A percentile compares a stretch with the other conserved stretches of the same genome.
Evolutionary conservation across 2,888 invertebrate genomes (phyloP).

Genomic region (Cordilura impudica): DNA sequence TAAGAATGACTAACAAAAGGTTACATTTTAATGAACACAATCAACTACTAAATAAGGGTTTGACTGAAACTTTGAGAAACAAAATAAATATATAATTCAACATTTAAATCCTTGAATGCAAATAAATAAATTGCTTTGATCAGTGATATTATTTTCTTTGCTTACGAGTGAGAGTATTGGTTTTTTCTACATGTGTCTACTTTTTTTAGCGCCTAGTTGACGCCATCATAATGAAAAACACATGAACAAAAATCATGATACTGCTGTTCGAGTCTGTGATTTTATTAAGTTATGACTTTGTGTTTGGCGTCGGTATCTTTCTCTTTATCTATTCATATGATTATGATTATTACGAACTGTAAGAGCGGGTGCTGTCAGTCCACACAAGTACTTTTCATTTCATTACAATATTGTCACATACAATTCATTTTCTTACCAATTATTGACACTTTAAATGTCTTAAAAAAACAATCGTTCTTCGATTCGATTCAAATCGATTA

Average conservation of each 20-base stretch:
- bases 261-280: neutral
- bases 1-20: neutral
- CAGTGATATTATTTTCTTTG: neutral
- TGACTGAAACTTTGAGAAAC: no score
- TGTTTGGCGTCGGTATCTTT: slow-evolving; percentile 56
- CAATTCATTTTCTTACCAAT: slow-evolving; percentile 60
- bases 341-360: slow-evolving; percentile 29
- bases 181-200: slow-evolving; percentile 29
- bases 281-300: neutral
- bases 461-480: slow-evolving; percentile 1
- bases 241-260: slow-evolving; percentile 22
- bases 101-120: slow-evolving; percentile 24
- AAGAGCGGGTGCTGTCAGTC: slow-evolving; percentile 58
- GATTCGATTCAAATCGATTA: slow-evolving; percentile 15
- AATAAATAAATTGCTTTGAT: slow-evolving; percentile 3
- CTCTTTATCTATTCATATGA: slow-evolving; percentile 56
- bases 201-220: slow-evolving; percentile 55
- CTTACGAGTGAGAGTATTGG: neutral
- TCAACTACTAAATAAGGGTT: no score
- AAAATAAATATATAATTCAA: neutral
- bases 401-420: slow-evolving; percentile 59
- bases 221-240: slow-evolving; percentile 31
- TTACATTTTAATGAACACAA: no score
- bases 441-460: slow-evolving; percentile 62
- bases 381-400: slow-evolving; percentile 49